Conservation (phyloP, 2,113 vertebrate species). For the Oncorhynchus kisutch region DNA sequence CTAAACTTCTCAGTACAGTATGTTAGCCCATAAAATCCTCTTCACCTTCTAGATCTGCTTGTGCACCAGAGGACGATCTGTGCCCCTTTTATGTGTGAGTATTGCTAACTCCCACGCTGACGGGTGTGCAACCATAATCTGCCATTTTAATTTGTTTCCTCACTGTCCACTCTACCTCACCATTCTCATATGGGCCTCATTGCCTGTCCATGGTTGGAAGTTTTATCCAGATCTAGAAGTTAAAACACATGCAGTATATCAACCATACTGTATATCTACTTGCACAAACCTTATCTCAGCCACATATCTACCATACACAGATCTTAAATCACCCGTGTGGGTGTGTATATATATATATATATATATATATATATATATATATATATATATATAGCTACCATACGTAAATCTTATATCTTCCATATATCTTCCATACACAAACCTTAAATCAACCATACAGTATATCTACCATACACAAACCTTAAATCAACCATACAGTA, state of each 20-base stretch:
- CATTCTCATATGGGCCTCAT: constrained; percentile 23
- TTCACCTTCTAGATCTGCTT: constrained; percentile 95
- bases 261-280: too few species aligned
- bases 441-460: too few species aligned
- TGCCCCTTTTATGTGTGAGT: constrained; percentile 98
- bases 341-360: too few species aligned
- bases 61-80: constrained; percentile 90
- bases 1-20: constrained; percentile 78
- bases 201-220: constrained; percentile 40
- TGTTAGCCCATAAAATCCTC: constrained; percentile 87
- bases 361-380: too few species aligned
- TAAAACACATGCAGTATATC: not conserved
- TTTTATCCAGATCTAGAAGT: constrained; percentile 77
- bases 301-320: too few species aligned
- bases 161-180: constrained; percentile 56
- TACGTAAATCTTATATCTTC: too few species aligned
- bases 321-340: too few species aligned
- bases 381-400: too few species aligned
- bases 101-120: constrained; percentile 80
- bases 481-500: too few species aligned
- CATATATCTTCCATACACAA: too few species aligned
- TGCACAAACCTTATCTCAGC: too few species aligned
- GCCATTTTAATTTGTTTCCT: constrained; percentile 31
- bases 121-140: constrained; percentile 35
- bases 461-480: too few species aligned